Percentiles rank a stretch among this genome's conserved stretches.
These are phyloP conservation scores for Prionace glauca DNA, from an alignment of 2,797 vertebrate genomes.

Conservation along the genomic window DNA sequence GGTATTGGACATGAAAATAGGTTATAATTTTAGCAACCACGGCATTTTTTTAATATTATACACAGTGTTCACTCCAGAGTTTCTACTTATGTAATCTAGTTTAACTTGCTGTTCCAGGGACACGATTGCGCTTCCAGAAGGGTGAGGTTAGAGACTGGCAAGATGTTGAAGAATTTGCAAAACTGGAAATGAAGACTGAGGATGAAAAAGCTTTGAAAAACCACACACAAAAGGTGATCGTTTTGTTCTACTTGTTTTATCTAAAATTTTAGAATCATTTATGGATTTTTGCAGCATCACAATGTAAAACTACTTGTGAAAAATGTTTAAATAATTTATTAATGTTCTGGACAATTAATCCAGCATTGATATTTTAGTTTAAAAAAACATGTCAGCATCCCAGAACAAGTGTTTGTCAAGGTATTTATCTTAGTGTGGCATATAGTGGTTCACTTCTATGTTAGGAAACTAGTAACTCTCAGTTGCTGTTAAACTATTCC, in stretches of 20 bases:
- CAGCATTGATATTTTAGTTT: not conserved
- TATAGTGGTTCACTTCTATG: not conserved
- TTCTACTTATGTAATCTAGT: not conserved
- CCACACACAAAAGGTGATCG: not conserved
- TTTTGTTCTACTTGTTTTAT: not conserved
- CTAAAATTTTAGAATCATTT: not conserved
- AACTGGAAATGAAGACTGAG: constrained; percentile 71
- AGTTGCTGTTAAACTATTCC: not conserved
- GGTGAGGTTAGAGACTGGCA: constrained; percentile 87
- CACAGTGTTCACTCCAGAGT: not conserved
- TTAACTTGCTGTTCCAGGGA: constrained; percentile 60
- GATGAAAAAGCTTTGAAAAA: constrained; percentile 55
- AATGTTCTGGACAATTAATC: not conserved
- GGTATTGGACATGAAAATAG: not conserved
- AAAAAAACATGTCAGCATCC: not conserved
- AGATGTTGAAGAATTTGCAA: constrained; percentile 81
- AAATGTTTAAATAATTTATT: not conserved
- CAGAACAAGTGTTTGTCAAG: not conserved
- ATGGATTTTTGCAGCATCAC: not conserved
- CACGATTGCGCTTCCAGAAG: constrained; percentile 89
- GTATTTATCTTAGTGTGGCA: not conserved
- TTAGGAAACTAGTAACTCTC: not conserved
- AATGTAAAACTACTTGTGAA: not conserved
- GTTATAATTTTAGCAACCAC: not conserved
- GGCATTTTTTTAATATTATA: not conserved